Evolutionary conservation across 2,797 vertebrate species (phyloP), one percentile per base, ranked within the genome.

Genomic region (Tarsius wallacei): DNA sequence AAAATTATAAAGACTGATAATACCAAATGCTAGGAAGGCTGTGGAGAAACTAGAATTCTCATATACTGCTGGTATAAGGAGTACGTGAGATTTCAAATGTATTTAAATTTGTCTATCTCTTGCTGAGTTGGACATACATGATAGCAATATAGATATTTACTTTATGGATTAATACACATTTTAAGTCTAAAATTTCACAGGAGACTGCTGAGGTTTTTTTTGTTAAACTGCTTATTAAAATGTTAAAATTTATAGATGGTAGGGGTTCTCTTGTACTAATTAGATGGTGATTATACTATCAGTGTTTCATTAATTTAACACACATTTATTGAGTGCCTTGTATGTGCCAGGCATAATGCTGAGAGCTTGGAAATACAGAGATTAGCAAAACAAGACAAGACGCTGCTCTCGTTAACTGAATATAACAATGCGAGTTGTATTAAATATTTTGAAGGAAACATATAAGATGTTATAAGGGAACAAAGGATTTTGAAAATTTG

Each of bases 401-500:
- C 33, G 49, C 49, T 91, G 28, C 8, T 70, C 28, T 87, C 66
- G 11, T 71, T 95, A 91, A 26, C 73, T 63, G 80, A 36, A 82
- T 74, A 42, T 51, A 26, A 85, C 28, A 47, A 1, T 80, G 31
- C 31, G 81, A 61, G 16, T 76, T 47, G 22, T 88, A 47, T 47
- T 93, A 64, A 81, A 9, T 86, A 80, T 89, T 94, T 80, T 89
- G 42, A 96, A 89, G 59, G 84, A 81, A 83, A 80, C 63, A 3
- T 70, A 33, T 81, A 68, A 81, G 74, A 83, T 83, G 53, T 80
- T 93, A 33, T 42, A 74, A 57, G 14, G 4, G 16, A 82, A 28
- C 17, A 68, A 74, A 89, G 81, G 2, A 36, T 82, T 92, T 94
- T 82, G 81, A 78, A 71, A 90, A 9, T 93, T 90, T 82, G 55